These are phyloP conservation scores for Turritopsis dohrnii DNA, from an alignment of 30 jellyfish, hydroid and myxozoan genomes.

Conservation along the genomic window DNA sequence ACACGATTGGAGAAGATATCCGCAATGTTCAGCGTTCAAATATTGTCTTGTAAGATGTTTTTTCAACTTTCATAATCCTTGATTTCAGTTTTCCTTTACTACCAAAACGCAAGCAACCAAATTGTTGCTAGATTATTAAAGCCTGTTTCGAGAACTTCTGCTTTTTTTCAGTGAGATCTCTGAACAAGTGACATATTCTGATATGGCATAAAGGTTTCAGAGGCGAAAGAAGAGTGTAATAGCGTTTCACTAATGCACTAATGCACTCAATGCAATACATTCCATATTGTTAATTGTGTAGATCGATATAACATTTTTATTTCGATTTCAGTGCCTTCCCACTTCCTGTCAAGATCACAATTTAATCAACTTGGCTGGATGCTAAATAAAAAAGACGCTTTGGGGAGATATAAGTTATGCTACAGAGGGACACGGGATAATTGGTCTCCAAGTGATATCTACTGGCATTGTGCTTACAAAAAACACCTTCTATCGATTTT, in stretches of 20 bases:
- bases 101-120: too few relatives aligned
- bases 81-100: too few relatives aligned
- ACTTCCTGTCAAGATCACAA: background rate
- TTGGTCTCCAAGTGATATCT: background rate
- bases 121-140: too few relatives aligned
- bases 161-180: too few relatives aligned
- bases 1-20: background rate
- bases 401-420: background rate
- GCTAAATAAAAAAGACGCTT: background rate
- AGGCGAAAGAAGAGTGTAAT: too few relatives aligned
- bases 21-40: background rate
- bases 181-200: too few relatives aligned
- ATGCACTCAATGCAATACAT: too few relatives aligned
- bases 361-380: background rate
- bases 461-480: background rate
- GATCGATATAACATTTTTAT: background rate
- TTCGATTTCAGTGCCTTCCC: background rate
- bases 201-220: too few relatives aligned
- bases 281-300: too few relatives aligned
- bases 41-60: background rate
- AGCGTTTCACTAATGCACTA: too few relatives aligned
- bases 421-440: background rate
- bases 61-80: too few relatives aligned
- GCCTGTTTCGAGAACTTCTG: too few relatives aligned
- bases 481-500: background rate